Evolutionary conservation across 2,797 vertebrate genomes (phyloP).

Genomic region (Bryconaethiops microstoma): DNA sequence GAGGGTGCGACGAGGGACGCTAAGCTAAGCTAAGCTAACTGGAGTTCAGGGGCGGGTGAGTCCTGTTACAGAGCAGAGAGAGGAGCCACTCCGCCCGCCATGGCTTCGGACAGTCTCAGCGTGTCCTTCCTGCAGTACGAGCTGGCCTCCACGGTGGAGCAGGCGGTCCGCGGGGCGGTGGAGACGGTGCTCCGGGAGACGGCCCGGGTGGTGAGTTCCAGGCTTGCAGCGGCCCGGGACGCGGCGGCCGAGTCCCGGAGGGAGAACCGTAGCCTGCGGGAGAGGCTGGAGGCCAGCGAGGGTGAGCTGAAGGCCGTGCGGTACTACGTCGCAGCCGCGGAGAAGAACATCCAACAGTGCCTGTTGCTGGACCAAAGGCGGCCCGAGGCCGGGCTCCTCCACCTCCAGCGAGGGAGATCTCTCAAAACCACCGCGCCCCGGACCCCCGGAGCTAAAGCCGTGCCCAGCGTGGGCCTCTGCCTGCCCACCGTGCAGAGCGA

Average conservation of each 20-base stretch:
- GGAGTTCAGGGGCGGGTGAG: no score
- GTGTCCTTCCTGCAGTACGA: constrained; percentile 66
- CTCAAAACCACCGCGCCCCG: constrained; percentile 37
- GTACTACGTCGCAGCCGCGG: constrained; percentile 66
- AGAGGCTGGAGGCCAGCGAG: constrained; percentile 64
- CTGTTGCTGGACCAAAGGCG: constrained; percentile 59
- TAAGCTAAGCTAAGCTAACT: background rate
- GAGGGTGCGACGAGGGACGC: background rate
- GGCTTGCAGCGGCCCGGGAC: constrained; percentile 59
- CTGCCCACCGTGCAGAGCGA: constrained; percentile 63
- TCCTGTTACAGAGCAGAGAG: background rate
- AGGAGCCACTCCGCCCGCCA: background rate
- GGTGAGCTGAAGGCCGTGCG: constrained; percentile 66
- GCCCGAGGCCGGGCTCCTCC: constrained; percentile 5
- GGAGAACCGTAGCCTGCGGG: constrained; percentile 64
- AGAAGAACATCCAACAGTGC: constrained; percentile 68
- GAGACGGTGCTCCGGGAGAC: constrained; percentile 65
- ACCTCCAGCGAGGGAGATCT: constrained; percentile 3
- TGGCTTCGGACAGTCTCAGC: constrained; percentile 58
- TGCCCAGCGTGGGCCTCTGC: constrained; percentile 64
- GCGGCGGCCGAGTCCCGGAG: constrained; percentile 63
- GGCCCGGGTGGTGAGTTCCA: constrained; percentile 59
- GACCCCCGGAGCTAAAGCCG: constrained; percentile 44
- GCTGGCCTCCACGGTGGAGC: constrained; percentile 65
- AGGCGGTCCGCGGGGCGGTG: constrained; percentile 65